Evolutionary conservation across 2,888 invertebrate species (phyloP).

Genomic region (Leptinotarsa tumamoca): DNA sequence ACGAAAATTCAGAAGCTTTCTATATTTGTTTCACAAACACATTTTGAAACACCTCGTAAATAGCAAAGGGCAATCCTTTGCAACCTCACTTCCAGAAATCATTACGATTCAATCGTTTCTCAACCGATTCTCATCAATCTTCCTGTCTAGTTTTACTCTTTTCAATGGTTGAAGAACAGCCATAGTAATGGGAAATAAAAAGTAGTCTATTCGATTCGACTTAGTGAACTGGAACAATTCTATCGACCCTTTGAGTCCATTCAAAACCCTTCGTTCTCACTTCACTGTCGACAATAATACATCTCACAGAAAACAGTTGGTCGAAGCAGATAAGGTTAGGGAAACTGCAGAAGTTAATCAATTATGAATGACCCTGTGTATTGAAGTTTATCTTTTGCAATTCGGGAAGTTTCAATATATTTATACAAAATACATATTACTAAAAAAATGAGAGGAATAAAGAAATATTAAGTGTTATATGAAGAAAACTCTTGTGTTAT

Average conservation of each 20-base stretch:
- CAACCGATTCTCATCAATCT: not conserved
- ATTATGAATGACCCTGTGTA: too few relatives aligned
- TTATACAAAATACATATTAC: too few relatives aligned
- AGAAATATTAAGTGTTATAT: too few relatives aligned
- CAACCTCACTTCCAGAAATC: not conserved
- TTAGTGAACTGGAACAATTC: slow-evolving; percentile 8
- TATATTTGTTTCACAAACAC: too few relatives aligned
- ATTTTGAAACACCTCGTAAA: not conserved
- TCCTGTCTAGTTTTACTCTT: not conserved
- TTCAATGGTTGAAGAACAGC: not conserved
- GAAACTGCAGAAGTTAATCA: not conserved
- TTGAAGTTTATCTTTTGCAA: too few relatives aligned
- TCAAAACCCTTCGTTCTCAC: not conserved
- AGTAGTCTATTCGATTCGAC: slow-evolving; percentile 3
- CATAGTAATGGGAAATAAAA: not conserved
- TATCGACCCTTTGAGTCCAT: slow-evolving; percentile 1
- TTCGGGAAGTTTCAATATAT: too few relatives aligned
- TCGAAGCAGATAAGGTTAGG: slow-evolving; percentile 22
- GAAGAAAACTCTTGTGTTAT: too few relatives aligned
- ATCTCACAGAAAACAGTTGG: slow-evolving; percentile 25
- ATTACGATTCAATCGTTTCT: not conserved
- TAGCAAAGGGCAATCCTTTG: not conserved
- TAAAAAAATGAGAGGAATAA: too few relatives aligned
- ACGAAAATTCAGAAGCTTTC: not conserved
- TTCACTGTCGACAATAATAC: slow-evolving; percentile 23